phyloP scores from a whole-genome alignment of 35 echinoderm and acorn worm genomes.

The Amphiura filiformis region DNA sequence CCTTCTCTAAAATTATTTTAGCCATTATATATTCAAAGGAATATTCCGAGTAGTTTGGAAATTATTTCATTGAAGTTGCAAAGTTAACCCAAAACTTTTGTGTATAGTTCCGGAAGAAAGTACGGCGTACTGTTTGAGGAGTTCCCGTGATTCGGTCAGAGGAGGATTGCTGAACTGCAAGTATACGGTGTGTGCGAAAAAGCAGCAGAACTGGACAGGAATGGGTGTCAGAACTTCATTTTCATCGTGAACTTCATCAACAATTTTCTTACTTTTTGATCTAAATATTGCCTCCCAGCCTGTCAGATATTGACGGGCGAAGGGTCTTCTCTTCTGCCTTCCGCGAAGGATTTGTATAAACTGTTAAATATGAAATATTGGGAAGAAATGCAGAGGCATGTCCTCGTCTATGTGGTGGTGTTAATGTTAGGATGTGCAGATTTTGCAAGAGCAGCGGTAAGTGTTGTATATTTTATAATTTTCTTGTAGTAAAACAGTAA shows the following conservation, averaged over 20 bases:
- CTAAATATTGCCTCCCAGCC: neutral
- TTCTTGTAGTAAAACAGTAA: no score
- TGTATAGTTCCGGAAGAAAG: constrained; percentile 12
- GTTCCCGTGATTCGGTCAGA: constrained; percentile 20
- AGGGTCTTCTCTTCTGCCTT: constrained; percentile 13
- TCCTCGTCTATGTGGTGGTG: constrained; percentile 44
- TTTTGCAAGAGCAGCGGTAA: constrained; percentile 71
- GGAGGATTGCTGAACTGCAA: constrained; percentile 1
- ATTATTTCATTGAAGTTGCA: neutral
- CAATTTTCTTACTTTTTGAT: neutral
- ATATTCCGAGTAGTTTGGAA: neutral
- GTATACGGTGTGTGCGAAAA: no score
- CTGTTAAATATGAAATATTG: constrained; percentile 73
- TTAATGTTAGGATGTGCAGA: constrained; percentile 49
- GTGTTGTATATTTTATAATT: neutral
- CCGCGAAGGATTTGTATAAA: neutral
- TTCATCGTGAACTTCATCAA: constrained; percentile 5
- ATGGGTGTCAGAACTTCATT: constrained; percentile 24
- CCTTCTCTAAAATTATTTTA: no score
- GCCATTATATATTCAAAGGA: no score
- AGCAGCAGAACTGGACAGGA: neutral
- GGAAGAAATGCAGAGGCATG: constrained; percentile 73
- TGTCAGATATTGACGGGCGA: constrained; percentile 18
- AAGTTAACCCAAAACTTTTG: neutral
- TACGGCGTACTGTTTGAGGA: constrained; percentile 2